Conservation (phyloP, 1,140 invertebrate genomes). For the Scaptomyza pallida region DNA sequence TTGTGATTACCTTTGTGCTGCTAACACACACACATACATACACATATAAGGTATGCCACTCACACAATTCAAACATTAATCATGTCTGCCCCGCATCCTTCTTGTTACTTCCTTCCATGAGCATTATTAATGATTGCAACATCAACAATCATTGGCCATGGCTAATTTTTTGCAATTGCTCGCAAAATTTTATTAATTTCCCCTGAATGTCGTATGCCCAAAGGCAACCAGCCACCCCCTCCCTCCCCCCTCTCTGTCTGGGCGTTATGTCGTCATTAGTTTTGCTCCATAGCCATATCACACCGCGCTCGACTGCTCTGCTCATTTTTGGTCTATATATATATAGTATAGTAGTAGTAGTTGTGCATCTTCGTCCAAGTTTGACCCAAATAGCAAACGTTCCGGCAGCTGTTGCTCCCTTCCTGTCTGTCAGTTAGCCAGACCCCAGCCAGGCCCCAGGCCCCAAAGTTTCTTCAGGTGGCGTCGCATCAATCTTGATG, state of each 20-base stretch:
- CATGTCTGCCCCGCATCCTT: conserved; percentile 25
- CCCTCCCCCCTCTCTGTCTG: neutral
- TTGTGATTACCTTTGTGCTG: conserved; percentile 44
- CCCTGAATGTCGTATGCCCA: conserved; percentile 1
- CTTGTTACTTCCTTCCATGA: neutral
- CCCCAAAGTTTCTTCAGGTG: conserved; percentile 33
- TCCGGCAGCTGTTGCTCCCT: conserved; percentile 40
- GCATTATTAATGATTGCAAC: conserved; percentile 57
- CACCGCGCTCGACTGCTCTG: conserved; percentile 38
- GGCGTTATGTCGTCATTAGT: conserved; percentile 20
- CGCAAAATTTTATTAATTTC: conserved; percentile 51
- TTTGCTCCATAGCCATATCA: conserved; percentile 35
- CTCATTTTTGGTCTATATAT: conserved; percentile 2
- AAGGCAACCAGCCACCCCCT: neutral
- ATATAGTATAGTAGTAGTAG: neutral
- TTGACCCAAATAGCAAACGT: conserved; percentile 39
- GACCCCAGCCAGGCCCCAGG: neutral
- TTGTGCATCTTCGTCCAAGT: conserved; percentile 35
- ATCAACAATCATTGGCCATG: conserved; percentile 59
- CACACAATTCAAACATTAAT: conserved; percentile 56
- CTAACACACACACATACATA: conserved; percentile 7
- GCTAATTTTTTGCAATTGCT: conserved; percentile 61
- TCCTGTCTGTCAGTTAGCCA: conserved; percentile 28
- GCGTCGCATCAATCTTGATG: conserved; percentile 68
- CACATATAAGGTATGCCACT: conserved; percentile 45